These are phyloP conservation scores for Linepithema humile DNA, from an alignment of 1,140 invertebrate genomes.

Conservation along the genomic window DNA sequence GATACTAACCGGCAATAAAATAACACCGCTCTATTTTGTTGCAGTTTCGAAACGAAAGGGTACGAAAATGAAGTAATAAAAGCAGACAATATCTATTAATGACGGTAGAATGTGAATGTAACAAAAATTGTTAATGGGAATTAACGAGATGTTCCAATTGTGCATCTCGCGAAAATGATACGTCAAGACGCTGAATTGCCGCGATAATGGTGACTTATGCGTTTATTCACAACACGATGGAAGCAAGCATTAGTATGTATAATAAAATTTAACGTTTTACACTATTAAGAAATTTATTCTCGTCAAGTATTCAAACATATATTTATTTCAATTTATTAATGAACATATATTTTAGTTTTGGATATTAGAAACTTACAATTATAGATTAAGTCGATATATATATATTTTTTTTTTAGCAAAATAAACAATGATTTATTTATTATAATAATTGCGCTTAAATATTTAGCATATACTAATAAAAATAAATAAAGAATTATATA, in stretches of 20 bases:
- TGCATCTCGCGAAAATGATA: neutral
- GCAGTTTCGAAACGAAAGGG: neutral
- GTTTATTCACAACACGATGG: slow-evolving; percentile 17
- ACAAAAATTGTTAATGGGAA: slow-evolving; percentile 23
- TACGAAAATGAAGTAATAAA: slow-evolving; percentile 30
- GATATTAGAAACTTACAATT: neutral
- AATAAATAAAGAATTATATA: neutral
- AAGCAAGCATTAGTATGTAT: neutral
- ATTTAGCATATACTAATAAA: neutral
- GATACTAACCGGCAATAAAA: slow-evolving; percentile 31
- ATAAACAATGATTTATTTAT: too few species aligned
- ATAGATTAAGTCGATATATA: neutral
- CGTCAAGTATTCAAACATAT: neutral
- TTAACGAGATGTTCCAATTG: slow-evolving; percentile 24
- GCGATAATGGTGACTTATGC: slow-evolving; percentile 14
- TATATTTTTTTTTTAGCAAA: too few species aligned
- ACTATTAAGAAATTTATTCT: neutral
- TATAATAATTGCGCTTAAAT: neutral
- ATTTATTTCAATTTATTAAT: slow-evolving; percentile 3
- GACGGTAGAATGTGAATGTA: neutral
- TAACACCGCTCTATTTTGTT: slow-evolving; percentile 14
- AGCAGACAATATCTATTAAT: slow-evolving; percentile 5
- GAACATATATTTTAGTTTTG: neutral
- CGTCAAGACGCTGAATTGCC: neutral
- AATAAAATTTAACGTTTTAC: slow-evolving; percentile 38